These are phyloP conservation scores for Carollia perspicillata DNA, from an alignment of 2,113 vertebrate species.

Conservation along the genomic window DNA sequence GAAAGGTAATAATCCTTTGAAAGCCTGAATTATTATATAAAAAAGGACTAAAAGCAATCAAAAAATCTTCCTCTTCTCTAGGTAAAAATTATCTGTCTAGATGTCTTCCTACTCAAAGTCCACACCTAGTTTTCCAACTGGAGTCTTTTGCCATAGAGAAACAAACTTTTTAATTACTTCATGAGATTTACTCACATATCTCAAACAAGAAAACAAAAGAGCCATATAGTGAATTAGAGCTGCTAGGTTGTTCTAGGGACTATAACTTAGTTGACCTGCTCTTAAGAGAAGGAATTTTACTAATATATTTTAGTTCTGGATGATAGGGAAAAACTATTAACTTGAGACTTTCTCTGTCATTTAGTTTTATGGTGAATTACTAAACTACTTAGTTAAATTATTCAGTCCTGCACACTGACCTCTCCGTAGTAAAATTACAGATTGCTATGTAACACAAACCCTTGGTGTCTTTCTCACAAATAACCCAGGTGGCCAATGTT, in stretches of 20 bases:
- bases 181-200: background rate
- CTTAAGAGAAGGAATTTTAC: slow-evolving; percentile 27
- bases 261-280: background rate
- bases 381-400: background rate
- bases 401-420: background rate
- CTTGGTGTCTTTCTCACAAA: background rate
- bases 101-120: background rate
- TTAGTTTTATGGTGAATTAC: background rate
- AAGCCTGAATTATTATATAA: background rate
- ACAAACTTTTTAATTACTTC: background rate
- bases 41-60: background rate
- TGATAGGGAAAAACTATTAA: background rate
- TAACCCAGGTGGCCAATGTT: background rate
- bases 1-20: background rate
- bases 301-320: slow-evolving; percentile 20
- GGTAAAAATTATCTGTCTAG: background rate
- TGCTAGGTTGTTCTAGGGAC: background rate
- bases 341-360: background rate
- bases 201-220: background rate
- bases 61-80: background rate
- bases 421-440: background rate
- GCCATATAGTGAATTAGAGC: background rate
- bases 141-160: background rate
- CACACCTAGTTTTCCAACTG: background rate
- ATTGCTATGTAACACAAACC: background rate